Base-by-base conservation (phyloP, 2,888 invertebrate species). In the Branchinecta sandiegonensis region DNA sequence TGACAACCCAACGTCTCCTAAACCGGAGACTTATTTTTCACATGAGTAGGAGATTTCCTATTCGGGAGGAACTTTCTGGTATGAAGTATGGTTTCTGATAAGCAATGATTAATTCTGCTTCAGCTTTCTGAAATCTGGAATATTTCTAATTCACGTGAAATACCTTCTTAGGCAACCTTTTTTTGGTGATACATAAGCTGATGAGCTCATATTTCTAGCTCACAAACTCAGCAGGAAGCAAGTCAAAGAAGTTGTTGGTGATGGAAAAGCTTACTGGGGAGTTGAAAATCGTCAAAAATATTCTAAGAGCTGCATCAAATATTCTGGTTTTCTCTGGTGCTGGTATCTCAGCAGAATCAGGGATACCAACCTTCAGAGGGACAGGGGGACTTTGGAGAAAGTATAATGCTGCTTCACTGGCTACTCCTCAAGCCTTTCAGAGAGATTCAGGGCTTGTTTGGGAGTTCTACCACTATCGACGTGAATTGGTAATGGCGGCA, bases 391-490 rank as follows among this genome's bases (percentile, higher is more conserved):
- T 84, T 70, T 92, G 92, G 92, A 83, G 90, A 73, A 86, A 83
- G 73, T 87, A 88, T 77, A 81, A 83, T 72, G 85, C 88, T 0
- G 81, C 84, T 63, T 79, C 81, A 72, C 77, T 88, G 66, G 87
- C 86, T 0, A 86, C 86, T 13, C 87, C 86, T 46, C 80, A 81
- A 74, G 89, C 89, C 1, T 91, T 91, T 76, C 77, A 77, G 68
- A 79, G 80, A 7, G 85, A 85, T 75, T 90, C 91, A 0, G 85
- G 87, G 46, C 79, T 91, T 47, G 91, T 93, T 47, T 92, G 92
- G 92, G 90, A 92, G 77, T 92, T 92, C 79, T 92, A 92, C 76
- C 89, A 90, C 75, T 89, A 90, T 75, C 81, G 91, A 72, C 80
- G 92, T 74, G 87, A 87, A 77, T 80, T 88, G n/a, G 89, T 88